Evolutionary conservation across 1,140 invertebrate genomes (phyloP), one percentile per base, ranked within the genome.

Genomic region (Tenebrio molitor): DNA sequence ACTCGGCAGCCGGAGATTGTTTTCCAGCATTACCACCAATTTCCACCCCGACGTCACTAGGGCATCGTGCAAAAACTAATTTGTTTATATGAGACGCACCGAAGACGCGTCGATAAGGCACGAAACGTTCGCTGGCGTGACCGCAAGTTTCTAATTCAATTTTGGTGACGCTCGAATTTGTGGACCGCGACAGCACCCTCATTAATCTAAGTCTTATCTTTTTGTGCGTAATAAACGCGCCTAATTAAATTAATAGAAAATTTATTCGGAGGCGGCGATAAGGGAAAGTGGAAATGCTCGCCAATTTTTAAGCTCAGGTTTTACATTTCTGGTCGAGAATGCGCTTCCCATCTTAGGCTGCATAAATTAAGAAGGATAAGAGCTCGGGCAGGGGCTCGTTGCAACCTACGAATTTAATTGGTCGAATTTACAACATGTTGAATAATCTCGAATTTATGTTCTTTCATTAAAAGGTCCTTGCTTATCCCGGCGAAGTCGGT

Each of bases 391-490:
- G 1, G n/a, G 1, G n/a, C 19, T n/a, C 15, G 15, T 17, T 50
- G 17, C 10, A 50, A 50, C 4, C 44, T 50, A 21, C 44, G n/a
- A 50, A 50, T 50, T 69, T 69, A 36, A 69, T 53, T 69, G 46
- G 33, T 50, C 10, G 44, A 69, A 69, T 69, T 69, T 58, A 58
- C 23, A 34, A 53, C 46, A 53, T 69, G 67, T 33, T 69, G 67
- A 69, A 69, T 69, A 58, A 69, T 58, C 46, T 36, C 19, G 29
- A 69, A 69, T 69, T 69, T 58, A 50, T 36, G 67, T 69, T 36
- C 41, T 53, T 39, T 34, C 46, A 69, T 69, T 69, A 69, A 53
- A 21, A 29, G 6, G 33, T 10, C 29, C 67, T 34, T 50, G 25
- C 67, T 33, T 69, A 53, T 69, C 16, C 42, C 10, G n/a, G 17